A percentile compares a stretch with the other conserved stretches of the same genome.
phyloP scores from a whole-genome alignment of 1,140 invertebrate species.

The Alviniconcha marisindica region DNA sequence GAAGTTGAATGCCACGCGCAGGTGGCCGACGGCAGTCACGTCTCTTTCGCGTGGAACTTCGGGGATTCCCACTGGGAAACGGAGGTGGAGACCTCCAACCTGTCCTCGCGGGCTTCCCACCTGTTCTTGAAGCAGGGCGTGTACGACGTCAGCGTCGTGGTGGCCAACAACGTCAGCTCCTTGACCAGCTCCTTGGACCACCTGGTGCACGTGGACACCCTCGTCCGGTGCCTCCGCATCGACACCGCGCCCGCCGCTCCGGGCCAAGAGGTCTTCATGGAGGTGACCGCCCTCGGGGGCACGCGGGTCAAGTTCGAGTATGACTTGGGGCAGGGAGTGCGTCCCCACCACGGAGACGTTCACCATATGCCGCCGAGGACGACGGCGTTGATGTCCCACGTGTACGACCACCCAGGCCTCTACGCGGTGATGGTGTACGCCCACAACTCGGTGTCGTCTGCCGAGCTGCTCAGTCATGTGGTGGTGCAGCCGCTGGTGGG shows the following conservation, averaged over 20 bases:
- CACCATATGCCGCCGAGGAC: background rate
- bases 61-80: background rate
- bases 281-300: background rate
- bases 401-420: background rate
- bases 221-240: slow-evolving; percentile 1
- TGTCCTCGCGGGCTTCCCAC: slow-evolving; percentile 3
- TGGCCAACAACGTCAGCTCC: slow-evolving; percentile 9
- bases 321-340: background rate
- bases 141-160: slow-evolving; percentile 30
- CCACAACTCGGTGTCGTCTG: slow-evolving; percentile 26
- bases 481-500: slow-evolving; percentile 23
- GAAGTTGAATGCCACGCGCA: slow-evolving; percentile 2
- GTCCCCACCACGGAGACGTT: background rate
- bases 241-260: background rate
- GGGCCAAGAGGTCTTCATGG: background rate
- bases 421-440: slow-evolving; percentile 20
- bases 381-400: background rate
- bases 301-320: slow-evolving; percentile 9
- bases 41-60: slow-evolving; percentile 27
- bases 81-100: background rate
- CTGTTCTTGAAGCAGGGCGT: background rate
- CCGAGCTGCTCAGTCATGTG: background rate
- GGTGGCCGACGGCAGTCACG: background rate
- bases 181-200: background rate
- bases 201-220: slow-evolving; percentile 6